Percentiles rank a stretch among this genome's conserved stretches.
Evolutionary conservation across 2,888 invertebrate species (phyloP).

Genomic region (Epirrita christyi): DNA sequence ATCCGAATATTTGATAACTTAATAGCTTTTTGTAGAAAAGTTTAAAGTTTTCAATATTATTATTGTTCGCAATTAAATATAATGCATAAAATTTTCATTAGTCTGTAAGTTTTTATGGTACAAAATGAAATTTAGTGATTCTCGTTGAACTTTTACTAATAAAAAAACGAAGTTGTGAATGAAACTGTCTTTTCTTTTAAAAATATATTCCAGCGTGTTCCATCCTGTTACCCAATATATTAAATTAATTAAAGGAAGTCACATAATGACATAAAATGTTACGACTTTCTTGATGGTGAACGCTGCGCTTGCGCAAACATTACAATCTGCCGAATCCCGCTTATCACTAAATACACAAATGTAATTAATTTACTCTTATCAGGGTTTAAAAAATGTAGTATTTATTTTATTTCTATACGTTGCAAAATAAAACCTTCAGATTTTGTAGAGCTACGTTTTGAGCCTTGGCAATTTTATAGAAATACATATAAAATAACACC

Average conservation of each 20-base stretch:
- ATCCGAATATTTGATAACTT: background rate
- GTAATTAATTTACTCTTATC: background rate
- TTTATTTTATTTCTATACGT: too few species aligned
- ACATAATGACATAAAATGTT: too few species aligned
- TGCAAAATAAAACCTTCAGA: too few species aligned
- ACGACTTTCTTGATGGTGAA: constrained; percentile 2
- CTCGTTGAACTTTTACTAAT: constrained; percentile 3
- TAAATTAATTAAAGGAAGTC: too few species aligned
- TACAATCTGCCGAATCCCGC: constrained; percentile 4
- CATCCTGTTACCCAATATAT: background rate
- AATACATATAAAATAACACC: too few species aligned
- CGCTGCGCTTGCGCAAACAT: constrained; percentile 6
- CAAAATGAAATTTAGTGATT: background rate
- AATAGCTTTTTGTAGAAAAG: too few species aligned
- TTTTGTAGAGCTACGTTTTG: too few species aligned
- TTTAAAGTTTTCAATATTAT: too few species aligned
- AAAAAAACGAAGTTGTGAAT: background rate
- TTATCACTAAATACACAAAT: constrained; percentile 11
- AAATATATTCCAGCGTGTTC: background rate
- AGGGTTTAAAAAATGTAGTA: too few species aligned
- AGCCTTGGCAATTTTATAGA: too few species aligned
- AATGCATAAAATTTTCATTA: background rate
- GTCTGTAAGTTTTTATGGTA: background rate
- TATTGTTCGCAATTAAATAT: too few species aligned
- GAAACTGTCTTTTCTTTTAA: background rate